A percentile compares a stretch with the other conserved stretches of the same genome.
Conservation (phyloP, 2,888 invertebrate species). For the Resseliella maxima region DNA sequence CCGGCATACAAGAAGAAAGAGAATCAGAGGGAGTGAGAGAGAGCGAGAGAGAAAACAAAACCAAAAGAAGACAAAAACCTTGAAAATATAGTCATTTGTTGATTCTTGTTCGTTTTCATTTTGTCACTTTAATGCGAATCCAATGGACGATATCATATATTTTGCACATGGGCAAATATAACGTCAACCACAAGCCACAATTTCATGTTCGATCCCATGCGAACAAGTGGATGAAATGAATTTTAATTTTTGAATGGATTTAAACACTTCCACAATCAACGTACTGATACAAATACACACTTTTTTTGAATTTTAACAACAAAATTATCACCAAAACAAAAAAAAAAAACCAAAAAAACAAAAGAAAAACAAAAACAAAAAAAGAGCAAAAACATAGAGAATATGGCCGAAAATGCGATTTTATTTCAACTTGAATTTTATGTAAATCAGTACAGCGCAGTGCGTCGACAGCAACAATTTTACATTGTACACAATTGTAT, state of each 20-base stretch:
- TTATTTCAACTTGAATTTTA: neutral
- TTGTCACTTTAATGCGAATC: slow-evolving; percentile 32
- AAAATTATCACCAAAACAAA: neutral
- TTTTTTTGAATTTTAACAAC: neutral
- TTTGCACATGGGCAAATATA: neutral
- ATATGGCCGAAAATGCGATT: neutral
- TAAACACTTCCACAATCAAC: too few relatives aligned
- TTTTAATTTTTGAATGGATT: neutral
- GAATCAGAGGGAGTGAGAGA: too few relatives aligned
- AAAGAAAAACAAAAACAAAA: neutral
- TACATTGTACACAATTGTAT: neutral
- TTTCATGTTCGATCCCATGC: neutral
- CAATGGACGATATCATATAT: slow-evolving; percentile 41
- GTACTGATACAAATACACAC: too few relatives aligned
- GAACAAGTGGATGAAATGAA: neutral
- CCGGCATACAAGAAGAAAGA: too few relatives aligned
- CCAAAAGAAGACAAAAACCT: neutral
- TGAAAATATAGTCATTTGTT: neutral
- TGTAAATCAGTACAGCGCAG: slow-evolving; percentile 31
- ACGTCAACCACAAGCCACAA: neutral
- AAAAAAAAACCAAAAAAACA: neutral
- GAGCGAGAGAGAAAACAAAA: neutral
- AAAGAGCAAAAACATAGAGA: neutral
- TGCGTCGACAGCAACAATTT: neutral
- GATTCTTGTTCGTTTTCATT: neutral